Base-by-base conservation (phyloP, 2,797 vertebrate genomes). In the Chaetodon trifasciatus region DNA sequence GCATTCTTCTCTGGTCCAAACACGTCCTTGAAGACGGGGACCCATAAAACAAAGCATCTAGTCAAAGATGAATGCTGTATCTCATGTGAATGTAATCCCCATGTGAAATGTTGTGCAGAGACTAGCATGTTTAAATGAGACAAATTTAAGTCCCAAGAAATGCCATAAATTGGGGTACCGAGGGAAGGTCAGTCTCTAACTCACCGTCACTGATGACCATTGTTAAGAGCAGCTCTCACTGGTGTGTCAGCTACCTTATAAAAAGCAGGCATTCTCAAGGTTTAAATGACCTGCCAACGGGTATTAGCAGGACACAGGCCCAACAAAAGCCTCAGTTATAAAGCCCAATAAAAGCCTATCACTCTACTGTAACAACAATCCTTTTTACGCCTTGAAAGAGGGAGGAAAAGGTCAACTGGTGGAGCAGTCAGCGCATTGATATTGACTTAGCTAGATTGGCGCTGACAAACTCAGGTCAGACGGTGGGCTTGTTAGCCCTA, bases 351-450 rank as follows among this genome's bases (percentile, higher is more conserved):
- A 95, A 96, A 89, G 83, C 81, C 92, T 86, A 93, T 95, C 93
- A 94, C 91, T 91, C 89, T 94, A 95, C 94, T 94, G 95, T 96
- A 95, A 95, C 90, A 94, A 95, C 92, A 92, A 93, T 89, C 89
- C 91, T 83, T 92, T 94, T 94, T 91, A 94, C 83, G 85, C 91
- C 90, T 85, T 86, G 82, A 88, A 92, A 91, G 90, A 91, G 88
- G 88, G 81, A 91, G 88, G 91, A 89, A 94, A 93, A 94, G 94
- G 94, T 95, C 94, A 94, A 92, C 91, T 87, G 93, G 92, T 93
- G 90, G 92, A 92, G 92, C 89, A 93, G 91, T 78, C 90, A 85
- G 86, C 78, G 89, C 90, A 93, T 90, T 91, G 94, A 94, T 95
- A 94, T 95, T 95, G 94, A 95, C 94, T 95, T 94, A 90, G 91